Evolutionary conservation across 2,113 vertebrate species (phyloP), one percentile per base, ranked within the genome.

Genomic region (Percina caprodes): DNA sequence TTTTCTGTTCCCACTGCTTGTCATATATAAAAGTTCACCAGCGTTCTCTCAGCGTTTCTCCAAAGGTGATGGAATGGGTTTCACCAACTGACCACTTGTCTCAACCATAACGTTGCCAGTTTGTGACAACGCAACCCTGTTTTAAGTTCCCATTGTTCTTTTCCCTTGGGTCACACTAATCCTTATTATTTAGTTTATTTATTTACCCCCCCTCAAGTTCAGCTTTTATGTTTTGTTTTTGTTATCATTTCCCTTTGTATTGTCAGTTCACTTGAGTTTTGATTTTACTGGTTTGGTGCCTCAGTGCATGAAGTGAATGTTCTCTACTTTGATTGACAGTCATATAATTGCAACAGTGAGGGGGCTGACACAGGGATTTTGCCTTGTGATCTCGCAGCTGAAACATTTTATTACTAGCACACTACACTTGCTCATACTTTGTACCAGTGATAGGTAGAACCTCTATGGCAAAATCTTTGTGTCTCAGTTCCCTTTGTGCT

Each of bases 71-170:
- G 95, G 95, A 95, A 96, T 96, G 96, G 95, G 95, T 94, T 90
- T 96, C 96, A 95, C 86, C 91, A 96, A 96, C 96, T 96, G 92
- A 96, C 95, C 96, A 96, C 96, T 96, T 96, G 92, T 96, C 95
- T 95, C 93, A 87, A 94, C 83, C 96, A 96, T 93, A 92, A 85
- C 33, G 78, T 94, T 96, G 79, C 95, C 96, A 96, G 93, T 97
- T 95, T 96, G 94, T 96, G 96, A 93, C 95, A 94, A 95, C 95
- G 91, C 93, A 96, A 96, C 96, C 89, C 89, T 94, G 89, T 95
- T 92, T 92, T 76, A 94, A 94, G 95, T 96, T 94, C 94, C 94
- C 69, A 82, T 97, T 96, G 10, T 80, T 71, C 5, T 26, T 70
- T 84, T 96, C n/a, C 93, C 95, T 97, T 96, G 89, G 96, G 92